phyloP scores from a whole-genome alignment of 2,113 vertebrate genomes.

The Heliornis fulica region DNA sequence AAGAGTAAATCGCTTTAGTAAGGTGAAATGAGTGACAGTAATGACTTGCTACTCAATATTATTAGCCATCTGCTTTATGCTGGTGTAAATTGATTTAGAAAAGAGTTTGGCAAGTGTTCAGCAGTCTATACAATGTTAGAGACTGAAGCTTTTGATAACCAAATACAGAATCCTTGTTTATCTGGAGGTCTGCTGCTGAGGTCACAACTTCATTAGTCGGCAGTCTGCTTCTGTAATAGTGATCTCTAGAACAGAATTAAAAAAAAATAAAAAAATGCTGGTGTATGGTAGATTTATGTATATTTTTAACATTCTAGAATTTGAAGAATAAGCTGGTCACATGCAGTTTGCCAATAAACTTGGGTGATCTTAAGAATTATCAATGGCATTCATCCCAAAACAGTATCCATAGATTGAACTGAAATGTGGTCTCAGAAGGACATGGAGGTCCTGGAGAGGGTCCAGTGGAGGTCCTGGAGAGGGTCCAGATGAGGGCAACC shows the following conservation, averaged over 20 bases:
- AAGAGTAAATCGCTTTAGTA: background rate
- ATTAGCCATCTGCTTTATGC: background rate
- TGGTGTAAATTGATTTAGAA: background rate
- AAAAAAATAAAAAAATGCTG: background rate
- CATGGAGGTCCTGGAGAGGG: no score
- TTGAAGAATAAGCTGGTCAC: background rate
- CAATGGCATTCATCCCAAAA: background rate
- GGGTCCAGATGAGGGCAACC: no score
- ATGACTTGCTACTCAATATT: background rate
- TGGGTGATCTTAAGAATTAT: background rate
- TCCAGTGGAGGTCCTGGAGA: no score
- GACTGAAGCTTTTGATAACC: background rate
- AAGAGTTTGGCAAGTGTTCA: background rate
- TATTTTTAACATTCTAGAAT: background rate
- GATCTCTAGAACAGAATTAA: background rate
- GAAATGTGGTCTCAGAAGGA: no score
- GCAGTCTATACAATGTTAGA: background rate
- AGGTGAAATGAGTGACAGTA: background rate
- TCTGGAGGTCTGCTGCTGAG: background rate
- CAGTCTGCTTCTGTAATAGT: background rate
- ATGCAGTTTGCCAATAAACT: background rate
- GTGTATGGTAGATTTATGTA: background rate
- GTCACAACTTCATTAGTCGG: background rate
- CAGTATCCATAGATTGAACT: background rate
- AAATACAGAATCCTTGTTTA: background rate